Percentiles rank a stretch among this genome's conserved stretches.
phyloP scores from a whole-genome alignment of 2,888 invertebrate species.

The Agrotis segetum region DNA sequence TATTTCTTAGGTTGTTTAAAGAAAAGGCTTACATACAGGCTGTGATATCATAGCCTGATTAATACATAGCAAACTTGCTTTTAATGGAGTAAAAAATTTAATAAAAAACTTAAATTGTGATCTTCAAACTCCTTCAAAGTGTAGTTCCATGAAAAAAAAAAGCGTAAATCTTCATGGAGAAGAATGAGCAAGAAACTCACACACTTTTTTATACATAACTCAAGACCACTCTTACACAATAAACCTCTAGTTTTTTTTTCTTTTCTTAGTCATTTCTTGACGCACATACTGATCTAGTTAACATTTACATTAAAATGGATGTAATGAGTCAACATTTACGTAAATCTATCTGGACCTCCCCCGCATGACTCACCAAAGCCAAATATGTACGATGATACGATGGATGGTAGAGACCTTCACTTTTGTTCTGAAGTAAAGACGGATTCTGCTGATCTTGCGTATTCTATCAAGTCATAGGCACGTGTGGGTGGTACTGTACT shows the following conservation, averaged over 20 bases:
- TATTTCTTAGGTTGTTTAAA: background rate
- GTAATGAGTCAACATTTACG: constrained; percentile 38
- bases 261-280: constrained; percentile 1
- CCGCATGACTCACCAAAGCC: constrained; percentile 20
- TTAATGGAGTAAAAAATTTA: too few species aligned
- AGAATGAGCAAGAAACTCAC: too few species aligned
- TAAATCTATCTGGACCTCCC: constrained; percentile 15
- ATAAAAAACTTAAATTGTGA: too few species aligned
- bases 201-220: background rate
- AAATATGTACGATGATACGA: constrained; percentile 4
- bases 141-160: too few species aligned
- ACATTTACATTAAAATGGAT: background rate
- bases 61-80: too few species aligned
- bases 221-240: background rate
- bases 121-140: too few species aligned
- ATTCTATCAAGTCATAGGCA: background rate
- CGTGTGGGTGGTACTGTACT: too few species aligned
- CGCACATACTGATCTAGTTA: constrained; percentile 1
- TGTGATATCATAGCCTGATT: too few species aligned
- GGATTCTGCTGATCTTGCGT: background rate
- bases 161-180: too few species aligned
- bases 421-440: constrained; percentile 17
- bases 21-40: too few species aligned
- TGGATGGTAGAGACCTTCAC: background rate
- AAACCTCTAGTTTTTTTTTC: background rate